Evolutionary conservation across 2,888 invertebrate genomes (phyloP).

Genomic region (Drosophila sordidula): DNA sequence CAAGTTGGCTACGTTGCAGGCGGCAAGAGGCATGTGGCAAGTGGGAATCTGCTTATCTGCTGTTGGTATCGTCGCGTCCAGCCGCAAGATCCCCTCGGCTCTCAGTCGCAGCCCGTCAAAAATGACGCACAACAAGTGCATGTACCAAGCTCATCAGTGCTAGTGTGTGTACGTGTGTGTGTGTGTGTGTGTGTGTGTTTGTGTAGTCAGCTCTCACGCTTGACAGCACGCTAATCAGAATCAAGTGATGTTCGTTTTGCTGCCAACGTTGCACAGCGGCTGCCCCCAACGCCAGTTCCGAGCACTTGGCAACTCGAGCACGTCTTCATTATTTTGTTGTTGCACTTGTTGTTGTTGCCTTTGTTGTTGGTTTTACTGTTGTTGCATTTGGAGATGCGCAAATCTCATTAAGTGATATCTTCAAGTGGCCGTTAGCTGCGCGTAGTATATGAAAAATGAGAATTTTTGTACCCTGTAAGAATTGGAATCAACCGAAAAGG

Average conservation of each 20-base stretch:
- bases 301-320: conserved; percentile 77
- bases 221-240: conserved; percentile 84
- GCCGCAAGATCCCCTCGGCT: neutral
- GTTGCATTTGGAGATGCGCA: conserved; percentile 79
- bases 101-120: conserved; percentile 30
- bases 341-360: conserved; percentile 35
- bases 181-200: conserved; percentile 35
- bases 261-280: conserved; percentile 49
- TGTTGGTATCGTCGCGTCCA: conserved; percentile 64
- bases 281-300: conserved; percentile 33
- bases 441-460: conserved; percentile 67
- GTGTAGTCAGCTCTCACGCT: conserved; percentile 76
- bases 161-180: conserved; percentile 22
- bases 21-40: neutral
- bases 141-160: conserved; percentile 2
- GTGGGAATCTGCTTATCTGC: conserved; percentile 56
- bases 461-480: conserved; percentile 17
- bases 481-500: neutral
- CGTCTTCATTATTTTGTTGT: conserved; percentile 71
- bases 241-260: conserved; percentile 80
- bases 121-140: conserved; percentile 54
- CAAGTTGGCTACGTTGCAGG: conserved; percentile 21
- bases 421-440: conserved; percentile 79
- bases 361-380: conserved; percentile 25
- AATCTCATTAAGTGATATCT: conserved; percentile 84